phyloP scores from a whole-genome alignment of 2,113 vertebrate genomes.

The Desmodus rotundus region DNA sequence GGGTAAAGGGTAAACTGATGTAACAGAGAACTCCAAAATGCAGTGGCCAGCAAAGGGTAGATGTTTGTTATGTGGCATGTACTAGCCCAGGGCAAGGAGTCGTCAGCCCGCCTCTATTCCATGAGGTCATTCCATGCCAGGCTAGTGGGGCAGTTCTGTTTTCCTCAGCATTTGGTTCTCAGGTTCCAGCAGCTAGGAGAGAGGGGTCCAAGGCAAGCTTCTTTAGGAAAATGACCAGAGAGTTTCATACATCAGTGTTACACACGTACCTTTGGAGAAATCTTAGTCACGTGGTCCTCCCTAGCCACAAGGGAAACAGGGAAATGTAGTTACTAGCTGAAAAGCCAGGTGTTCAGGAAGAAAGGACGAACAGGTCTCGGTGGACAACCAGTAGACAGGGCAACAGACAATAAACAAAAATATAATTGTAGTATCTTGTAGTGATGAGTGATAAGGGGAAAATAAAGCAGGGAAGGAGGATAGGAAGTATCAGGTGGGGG shows the following conservation, averaged over 20 bases:
- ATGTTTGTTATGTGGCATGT: background rate
- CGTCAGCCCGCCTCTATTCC: background rate
- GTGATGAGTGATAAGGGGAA: background rate
- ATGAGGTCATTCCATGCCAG: background rate
- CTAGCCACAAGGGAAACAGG: background rate
- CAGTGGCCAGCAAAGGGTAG: background rate
- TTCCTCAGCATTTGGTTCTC: constrained; percentile 13
- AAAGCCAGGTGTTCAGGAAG: background rate
- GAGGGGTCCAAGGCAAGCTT: background rate
- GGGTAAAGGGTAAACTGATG: constrained; percentile 3
- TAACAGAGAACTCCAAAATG: background rate
- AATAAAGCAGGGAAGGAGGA: background rate
- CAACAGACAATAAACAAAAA: background rate
- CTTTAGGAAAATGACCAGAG: constrained; percentile 21
- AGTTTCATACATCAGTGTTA: background rate
- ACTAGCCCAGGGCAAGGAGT: background rate
- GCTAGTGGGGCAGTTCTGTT: background rate
- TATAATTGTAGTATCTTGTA: background rate
- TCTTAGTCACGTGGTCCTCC: background rate
- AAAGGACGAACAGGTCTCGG: background rate
- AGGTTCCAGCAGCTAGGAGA: background rate
- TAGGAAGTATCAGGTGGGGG: background rate
- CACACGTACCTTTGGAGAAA: background rate
- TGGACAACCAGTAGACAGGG: background rate
- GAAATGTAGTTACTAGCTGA: background rate